phyloP scores from a whole-genome alignment of 2,113 vertebrate species.

The Laterallus jamaicensis region DNA sequence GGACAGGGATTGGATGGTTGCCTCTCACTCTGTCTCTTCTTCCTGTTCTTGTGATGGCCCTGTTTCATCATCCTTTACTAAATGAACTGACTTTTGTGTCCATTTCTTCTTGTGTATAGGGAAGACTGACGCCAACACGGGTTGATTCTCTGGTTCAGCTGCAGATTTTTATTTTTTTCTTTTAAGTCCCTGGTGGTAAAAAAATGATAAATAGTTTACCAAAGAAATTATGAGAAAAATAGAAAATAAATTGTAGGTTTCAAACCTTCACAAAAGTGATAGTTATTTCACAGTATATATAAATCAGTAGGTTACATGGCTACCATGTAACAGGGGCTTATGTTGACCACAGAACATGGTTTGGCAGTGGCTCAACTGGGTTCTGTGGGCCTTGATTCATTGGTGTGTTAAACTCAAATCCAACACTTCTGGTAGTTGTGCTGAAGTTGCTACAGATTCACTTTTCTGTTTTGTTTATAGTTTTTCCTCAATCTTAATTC shows the following conservation, averaged over 20 bases:
- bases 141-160: no score
- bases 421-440: neutral
- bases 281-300: neutral
- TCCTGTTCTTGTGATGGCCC: no score
- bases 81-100: no score
- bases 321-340: neutral
- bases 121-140: no score
- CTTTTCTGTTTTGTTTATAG: neutral
- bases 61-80: no score
- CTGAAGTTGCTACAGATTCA: neutral
- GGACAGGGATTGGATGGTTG: no score
- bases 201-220: neutral
- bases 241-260: neutral
- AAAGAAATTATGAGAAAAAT: neutral
- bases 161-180: neutral
- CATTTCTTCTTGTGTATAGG: no score
- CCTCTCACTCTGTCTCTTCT: no score
- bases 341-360: rapidly evolving
- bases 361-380: neutral
- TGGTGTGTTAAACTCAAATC: neutral
- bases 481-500: constrained; percentile 57
- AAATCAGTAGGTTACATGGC: neutral
- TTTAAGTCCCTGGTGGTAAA: neutral
- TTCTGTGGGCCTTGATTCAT: neutral
- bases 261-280: neutral